Conservation (phyloP, 2,888 invertebrate species). For the Vannuccia rotundouncinata region DNA sequence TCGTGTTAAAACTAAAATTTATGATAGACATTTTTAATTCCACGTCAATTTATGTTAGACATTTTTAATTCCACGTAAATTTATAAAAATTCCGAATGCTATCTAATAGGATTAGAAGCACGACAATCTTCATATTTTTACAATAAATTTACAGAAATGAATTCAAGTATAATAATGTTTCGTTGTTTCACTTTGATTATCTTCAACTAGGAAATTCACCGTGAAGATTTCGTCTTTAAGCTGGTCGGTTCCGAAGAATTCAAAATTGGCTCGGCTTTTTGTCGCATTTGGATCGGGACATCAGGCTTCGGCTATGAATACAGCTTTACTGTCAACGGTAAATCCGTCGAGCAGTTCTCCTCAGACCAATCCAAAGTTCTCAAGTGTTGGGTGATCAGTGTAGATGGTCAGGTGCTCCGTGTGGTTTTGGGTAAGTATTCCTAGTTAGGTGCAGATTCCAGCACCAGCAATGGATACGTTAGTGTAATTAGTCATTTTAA, state of each 20-base stretch:
- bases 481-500: too few relatives aligned
- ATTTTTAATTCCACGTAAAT: too few relatives aligned
- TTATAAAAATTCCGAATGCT: too few relatives aligned
- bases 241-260: conserved; percentile 77
- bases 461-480: too few relatives aligned
- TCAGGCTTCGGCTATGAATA: conserved; percentile 76
- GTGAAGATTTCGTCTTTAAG: conserved; percentile 84
- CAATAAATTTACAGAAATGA: too few relatives aligned
- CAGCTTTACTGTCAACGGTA: conserved; percentile 67
- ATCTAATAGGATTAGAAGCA: too few relatives aligned
- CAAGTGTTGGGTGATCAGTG: conserved; percentile 66
- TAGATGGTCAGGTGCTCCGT: conserved; percentile 58
- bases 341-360: conserved; percentile 70
- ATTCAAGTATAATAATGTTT: too few relatives aligned
- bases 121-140: too few relatives aligned
- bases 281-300: conserved; percentile 62
- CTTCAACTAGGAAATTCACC: conserved; percentile 64
- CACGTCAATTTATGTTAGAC: too few relatives aligned
- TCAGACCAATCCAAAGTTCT: conserved; percentile 71
- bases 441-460: too few relatives aligned
- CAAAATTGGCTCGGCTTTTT: conserved; percentile 62
- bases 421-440: conserved; percentile 63
- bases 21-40: too few relatives aligned
- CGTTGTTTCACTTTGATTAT: conserved; percentile 28
- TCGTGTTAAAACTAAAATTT: too few relatives aligned